Conservation (phyloP, 2,797 vertebrate genomes). For the Enoplosus armatus region DNA sequence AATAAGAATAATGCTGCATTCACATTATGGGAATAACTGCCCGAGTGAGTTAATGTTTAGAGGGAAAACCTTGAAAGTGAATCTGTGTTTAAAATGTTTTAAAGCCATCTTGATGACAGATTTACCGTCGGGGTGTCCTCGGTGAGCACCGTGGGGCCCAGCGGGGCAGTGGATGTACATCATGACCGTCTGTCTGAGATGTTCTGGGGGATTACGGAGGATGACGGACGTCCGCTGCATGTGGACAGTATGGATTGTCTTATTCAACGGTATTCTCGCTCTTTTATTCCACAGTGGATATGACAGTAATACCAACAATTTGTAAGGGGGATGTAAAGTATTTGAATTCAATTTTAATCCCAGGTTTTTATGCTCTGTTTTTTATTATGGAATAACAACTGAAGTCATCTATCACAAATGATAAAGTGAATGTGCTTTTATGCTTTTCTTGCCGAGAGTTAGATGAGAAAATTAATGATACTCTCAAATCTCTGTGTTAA, state of each 20-base stretch:
- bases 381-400: neutral
- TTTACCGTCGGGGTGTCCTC: conserved; percentile 28
- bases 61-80: conserved; percentile 25
- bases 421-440: no score
- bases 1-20: conserved; percentile 6
- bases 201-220: conserved; percentile 24
- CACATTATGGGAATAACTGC: neutral
- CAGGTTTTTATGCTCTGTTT: neutral
- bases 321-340: neutral
- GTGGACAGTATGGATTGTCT: neutral
- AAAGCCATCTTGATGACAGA: conserved; percentile 18
- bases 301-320: neutral
- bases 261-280: neutral
- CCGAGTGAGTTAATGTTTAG: conserved; percentile 6
- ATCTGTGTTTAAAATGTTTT: conserved; percentile 20
- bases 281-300: neutral
- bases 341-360: neutral
- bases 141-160: neutral
- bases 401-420: neutral
- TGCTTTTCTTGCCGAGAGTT: neutral
- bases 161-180: neutral
- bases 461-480: neutral
- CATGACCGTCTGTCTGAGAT: neutral
- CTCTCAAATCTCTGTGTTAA: no score
- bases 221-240: conserved; percentile 25